Evolutionary conservation across 2,888 invertebrate species (phyloP), one percentile per base, ranked within the genome.

Genomic region (Drosophila melanosoma): DNA sequence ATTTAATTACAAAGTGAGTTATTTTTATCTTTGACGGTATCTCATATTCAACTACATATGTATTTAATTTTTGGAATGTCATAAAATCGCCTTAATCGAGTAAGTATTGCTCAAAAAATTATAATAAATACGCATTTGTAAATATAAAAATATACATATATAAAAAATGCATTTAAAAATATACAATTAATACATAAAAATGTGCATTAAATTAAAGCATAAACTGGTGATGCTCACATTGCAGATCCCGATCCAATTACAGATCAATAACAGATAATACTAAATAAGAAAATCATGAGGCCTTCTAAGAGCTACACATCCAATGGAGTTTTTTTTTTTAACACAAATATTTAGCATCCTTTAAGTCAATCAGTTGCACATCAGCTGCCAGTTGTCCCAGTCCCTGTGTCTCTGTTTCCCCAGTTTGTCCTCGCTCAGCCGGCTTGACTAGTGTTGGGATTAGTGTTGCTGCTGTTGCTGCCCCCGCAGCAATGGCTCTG

Each of bases 321-420:
- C 87, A 84, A 87, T 58, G 75, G 74, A 82, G 83, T 82, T 80
- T 63, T 74, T 75, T 75, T 7, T 23, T 62, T 74, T 76, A 87
- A 90, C 90, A 87, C 90, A 87, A 86, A 80, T 89, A 76, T 76
- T 74, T 87, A 87, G 87, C 87, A 90, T 87, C 90, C 89, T 78
- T 40, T 45, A 83, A 86, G 86, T 87, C 89, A 89, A 77, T 76
- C 69, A 77, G 79, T 79, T 75, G 56, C 54, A 60, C 40, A 40
- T 67, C 66, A 72, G 76, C 74, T 76, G 64, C 63, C 49, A 26
- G 26, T 40, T 42, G 33, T 10, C 52, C n/a, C 36, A 20, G 57
- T 48, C 42, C 20, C 45, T 45, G 20, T 20, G 45, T 20, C 45
- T 12, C 45, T 45, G 45, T 56, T n/a, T 12, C 26, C n/a, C n/a